Base-by-base conservation (phyloP, 2,113 vertebrate genomes). In the Hemibagrus wyckioides region DNA sequence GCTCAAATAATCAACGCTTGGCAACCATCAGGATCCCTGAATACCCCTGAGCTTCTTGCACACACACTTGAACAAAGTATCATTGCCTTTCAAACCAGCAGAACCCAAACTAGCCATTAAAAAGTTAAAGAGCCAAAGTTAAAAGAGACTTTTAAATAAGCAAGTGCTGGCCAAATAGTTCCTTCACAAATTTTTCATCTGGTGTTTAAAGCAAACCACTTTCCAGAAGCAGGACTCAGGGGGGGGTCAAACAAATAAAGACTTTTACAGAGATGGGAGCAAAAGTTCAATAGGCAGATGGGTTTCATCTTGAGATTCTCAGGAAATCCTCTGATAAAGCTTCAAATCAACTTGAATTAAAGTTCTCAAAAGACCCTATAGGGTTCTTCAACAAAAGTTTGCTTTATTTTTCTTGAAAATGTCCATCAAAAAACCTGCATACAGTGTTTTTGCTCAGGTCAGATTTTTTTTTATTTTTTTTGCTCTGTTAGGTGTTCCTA, bases 41-140 rank as follows among this genome's bases (percentile, higher is more conserved):
- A 80, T 81, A 39, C 52, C 44, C 52, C 25, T 50, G 73, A 50
- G 73, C 25, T 76, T 76, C 25, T n/a, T 2, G 36, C 19, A 2
- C 15, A 57, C 81, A 82, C 75, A 33, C 8, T 39, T 69, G 21
- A 36, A 59, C 39, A n/a, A 39, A 30, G 81, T 50, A 82, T 28
- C 71, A 57, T 7, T 54, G n/a, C 36, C 56, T 63, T 79, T 86
- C 65, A 84, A 87, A 76, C 56, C 56, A 61, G 82, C 88, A 88
- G 88, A 83, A n/a, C 69, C 19, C 28, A 80, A 73, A 69, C 65
- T 10, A 50, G 56, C 30, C 44, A 59, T 54, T 65, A 36, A 79
- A 84, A 87, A 83, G 63, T 61, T 48, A 57, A 65, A 61, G 50
- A 57, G 8, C 50, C 50, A 56, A 88, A 54, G 77, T 80, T 80